Evolutionary conservation across 2,113 vertebrate species (phyloP).

Genomic region (Sapayoa aenigma): DNA sequence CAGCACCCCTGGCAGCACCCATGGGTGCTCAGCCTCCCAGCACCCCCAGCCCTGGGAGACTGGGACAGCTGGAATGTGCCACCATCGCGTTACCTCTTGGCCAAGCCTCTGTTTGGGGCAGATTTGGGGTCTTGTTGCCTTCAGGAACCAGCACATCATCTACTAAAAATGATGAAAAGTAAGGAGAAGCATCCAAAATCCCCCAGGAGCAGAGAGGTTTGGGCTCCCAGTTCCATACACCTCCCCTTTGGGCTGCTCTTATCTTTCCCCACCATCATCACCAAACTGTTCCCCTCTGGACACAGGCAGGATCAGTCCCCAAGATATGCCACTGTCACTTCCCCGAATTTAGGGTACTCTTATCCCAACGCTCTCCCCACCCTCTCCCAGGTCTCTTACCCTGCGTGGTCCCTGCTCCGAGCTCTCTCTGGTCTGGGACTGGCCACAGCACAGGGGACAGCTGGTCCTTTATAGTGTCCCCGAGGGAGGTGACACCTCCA

Average conservation of each 20-base stretch:
- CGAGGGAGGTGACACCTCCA: neutral
- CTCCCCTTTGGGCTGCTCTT: neutral
- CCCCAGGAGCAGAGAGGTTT: neutral
- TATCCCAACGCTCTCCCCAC: neutral
- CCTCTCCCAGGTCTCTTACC: neutral
- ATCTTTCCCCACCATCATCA: neutral
- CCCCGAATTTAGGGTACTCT: fast-evolving
- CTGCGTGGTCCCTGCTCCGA: neutral
- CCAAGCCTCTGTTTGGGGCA: neutral
- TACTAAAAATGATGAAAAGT: neutral
- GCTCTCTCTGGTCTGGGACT: neutral
- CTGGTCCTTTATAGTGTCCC: conserved; percentile 7
- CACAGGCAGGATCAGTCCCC: neutral
- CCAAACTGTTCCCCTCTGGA: neutral
- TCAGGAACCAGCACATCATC: neutral
- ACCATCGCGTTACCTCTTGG: fast-evolving
- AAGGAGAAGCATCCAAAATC: neutral
- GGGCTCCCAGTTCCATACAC: neutral
- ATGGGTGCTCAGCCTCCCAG: neutral
- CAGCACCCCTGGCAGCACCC: neutral
- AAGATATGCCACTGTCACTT: fast-evolving
- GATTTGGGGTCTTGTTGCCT: fast-evolving
- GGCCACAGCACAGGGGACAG: neutral
- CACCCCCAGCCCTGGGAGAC: fast-evolving
- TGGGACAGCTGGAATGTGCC: neutral